A percentile compares a stretch with the other conserved stretches of the same genome.
These are phyloP conservation scores for Cirrhinus mrigala DNA, from an alignment of 2,797 vertebrate species.

Conservation along the genomic window DNA sequence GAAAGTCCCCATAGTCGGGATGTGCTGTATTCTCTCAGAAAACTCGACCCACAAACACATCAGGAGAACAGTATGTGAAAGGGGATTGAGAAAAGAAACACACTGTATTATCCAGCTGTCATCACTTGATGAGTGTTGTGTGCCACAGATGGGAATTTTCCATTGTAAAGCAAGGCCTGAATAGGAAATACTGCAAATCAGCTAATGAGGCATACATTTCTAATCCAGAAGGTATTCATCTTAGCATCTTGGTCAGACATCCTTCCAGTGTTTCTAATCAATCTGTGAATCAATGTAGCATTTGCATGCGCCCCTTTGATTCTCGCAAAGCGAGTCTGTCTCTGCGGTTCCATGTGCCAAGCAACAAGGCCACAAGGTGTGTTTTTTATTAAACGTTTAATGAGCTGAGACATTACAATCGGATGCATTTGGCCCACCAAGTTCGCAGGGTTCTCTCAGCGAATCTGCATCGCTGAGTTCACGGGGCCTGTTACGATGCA, in stretches of 20 bases:
- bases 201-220: neutral
- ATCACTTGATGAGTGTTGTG: constrained; percentile 20
- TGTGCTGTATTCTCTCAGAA: neutral
- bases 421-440: constrained; percentile 68
- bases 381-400: constrained; percentile 75
- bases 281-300: constrained; percentile 65
- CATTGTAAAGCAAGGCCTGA: constrained; percentile 26
- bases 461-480: constrained; percentile 54
- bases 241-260: constrained; percentile 12
- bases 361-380: constrained; percentile 69
- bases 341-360: constrained; percentile 71
- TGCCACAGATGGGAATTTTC: constrained; percentile 44
- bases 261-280: constrained; percentile 28
- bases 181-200: constrained; percentile 17
- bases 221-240: constrained; percentile 34
- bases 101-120: constrained; percentile 9
- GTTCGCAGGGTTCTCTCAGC: constrained; percentile 58
- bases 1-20: neutral
- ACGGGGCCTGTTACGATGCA: constrained; percentile 57
- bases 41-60: neutral
- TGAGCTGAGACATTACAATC: constrained; percentile 71
- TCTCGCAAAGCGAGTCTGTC: constrained; percentile 58
- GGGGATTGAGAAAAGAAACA: neutral
- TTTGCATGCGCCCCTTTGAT: constrained; percentile 72
- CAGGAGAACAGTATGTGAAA: constrained; percentile 29